Base-by-base conservation (phyloP, 1,140 invertebrate species). In the Euschistus heros region DNA sequence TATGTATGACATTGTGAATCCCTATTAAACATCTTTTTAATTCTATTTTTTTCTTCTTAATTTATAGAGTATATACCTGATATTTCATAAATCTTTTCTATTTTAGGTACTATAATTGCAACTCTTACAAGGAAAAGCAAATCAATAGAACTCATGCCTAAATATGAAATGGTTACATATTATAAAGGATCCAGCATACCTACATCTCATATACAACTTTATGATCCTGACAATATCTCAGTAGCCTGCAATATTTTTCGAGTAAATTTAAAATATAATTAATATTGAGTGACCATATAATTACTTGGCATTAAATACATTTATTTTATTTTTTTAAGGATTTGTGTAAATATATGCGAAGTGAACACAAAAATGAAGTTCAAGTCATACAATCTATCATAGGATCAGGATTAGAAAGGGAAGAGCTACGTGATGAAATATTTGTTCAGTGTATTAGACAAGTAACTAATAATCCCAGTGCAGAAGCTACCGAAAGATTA, bases 191-290 rank as follows among this genome's bases (percentile, higher is more conserved):
- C 86, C 62, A 84, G 85, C 47, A 97, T 97, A 71, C 89, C 92
- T 1, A 94, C 89, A 65, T 96, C 93, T 0, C 93, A 97, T 76
- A 88, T 96, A 72, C 91, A 94, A 71, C 85, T 98, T 79, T 94
- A 94, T 75, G 94, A 97, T 78, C 91, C 92, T 0, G 93, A 97
- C 71, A 96, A 96, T 74, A 85, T 95, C 18, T 86, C 87, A 52
- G 81, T 94, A 1, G 91, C 92, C 5, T 94, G 93, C 72, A 86
- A 84, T 67, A 88, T 95, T 67, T 97, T 97, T 73, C 84, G 92
- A 74, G 92, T 93, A 77, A 80, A 80, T 78, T 61, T 64, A 59
- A 37, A 54, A 18, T 44, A 44, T 14, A 59, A n/a, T 59, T 7
- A 14, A 24, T 59, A 10, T 22, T n/a, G 18, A 33, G 42, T 61